Conservation (phyloP, 2,797 vertebrate genomes). For the Sebastes paucispinis region DNA sequence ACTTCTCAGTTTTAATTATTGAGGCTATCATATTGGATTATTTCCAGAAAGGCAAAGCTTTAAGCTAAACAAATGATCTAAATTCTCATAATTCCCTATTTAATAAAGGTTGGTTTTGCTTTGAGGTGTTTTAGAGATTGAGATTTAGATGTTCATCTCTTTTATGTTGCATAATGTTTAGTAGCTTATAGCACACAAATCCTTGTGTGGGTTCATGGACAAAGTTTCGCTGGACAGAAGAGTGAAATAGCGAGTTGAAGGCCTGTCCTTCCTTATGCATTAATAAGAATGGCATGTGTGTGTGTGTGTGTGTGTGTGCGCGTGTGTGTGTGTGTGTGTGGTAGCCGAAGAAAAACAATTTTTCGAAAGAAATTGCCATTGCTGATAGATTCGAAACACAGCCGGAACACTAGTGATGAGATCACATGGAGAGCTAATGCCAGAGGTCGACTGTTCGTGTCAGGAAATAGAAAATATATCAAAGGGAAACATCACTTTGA, state of each 20-base stretch:
- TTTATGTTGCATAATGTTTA: neutral
- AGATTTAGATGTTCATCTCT: neutral
- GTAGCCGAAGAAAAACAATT: neutral
- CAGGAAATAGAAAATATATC: slow-evolving; percentile 51
- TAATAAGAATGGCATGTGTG: neutral
- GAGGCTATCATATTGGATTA: slow-evolving; percentile 6
- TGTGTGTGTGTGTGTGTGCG: neutral
- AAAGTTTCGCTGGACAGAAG: neutral
- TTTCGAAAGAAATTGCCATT: neutral
- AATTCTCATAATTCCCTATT: slow-evolving; percentile 5
- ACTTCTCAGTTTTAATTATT: neutral
- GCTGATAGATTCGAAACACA: slow-evolving; percentile 28
- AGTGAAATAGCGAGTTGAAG: neutral
- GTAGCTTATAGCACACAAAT: slow-evolving; percentile 8
- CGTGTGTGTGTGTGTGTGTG: neutral
- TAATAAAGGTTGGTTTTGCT: neutral
- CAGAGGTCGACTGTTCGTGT: slow-evolving; percentile 49
- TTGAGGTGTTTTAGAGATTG: neutral
- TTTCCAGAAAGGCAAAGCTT: neutral
- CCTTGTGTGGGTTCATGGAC: neutral
- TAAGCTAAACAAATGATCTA: slow-evolving; percentile 1
- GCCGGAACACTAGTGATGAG: slow-evolving; percentile 15
- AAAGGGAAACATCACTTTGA: slow-evolving; percentile 52
- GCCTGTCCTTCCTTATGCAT: neutral
- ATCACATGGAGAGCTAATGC: slow-evolving; percentile 37